Base-by-base conservation (phyloP, 2,113 vertebrate genomes). In the Ploceus nigricollis region DNA sequence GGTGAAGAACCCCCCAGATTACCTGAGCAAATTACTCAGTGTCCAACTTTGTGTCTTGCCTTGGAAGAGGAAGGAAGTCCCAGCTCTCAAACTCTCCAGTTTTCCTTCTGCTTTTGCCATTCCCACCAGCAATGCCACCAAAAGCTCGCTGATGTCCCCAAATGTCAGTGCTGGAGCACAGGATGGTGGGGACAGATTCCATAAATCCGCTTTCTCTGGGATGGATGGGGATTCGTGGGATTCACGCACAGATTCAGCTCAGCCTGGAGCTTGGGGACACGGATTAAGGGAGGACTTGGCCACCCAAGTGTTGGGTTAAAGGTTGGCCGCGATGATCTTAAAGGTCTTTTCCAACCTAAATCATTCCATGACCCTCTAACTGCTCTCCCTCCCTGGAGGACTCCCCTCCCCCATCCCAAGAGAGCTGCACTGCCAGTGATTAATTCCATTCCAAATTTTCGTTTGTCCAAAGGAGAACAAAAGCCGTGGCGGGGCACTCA, bases 161-260 rank as follows among this genome's bases (percentile, higher is more conserved):
- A 1, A 33, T 2, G 15, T 31, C 45, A 3, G 2, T 5, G 33
- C 0, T 19, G 45, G 63, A 14, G 61, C 40, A 12, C 1, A 19
- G 24, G 50, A 12, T 6, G 48, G 53, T 80, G 71, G 31, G 35
- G 79, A 15, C 2, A 13, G 21, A 17, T 11, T 7, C 82, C 54
- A 22, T 1, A 13, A 48, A 50, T 16, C n/a, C 5, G 2, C 2
- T 22, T 54, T 70, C 24, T 50, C 30, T 9, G 82, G 57, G 21
- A 9, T 7, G 40, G 21, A 12, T 23, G 42, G 47, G 30, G 30
- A 40, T 35, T 15, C 2, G 0, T 11, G 30, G 60, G 71, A 75
- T 33, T 39, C 27, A 33, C 0, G 2, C 24, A 33, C 53, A 4
- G 61, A 40, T 65, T 22, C 45, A 69, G 51, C 79, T 66, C 40